These are phyloP conservation scores for Apistogramma diplotaenia DNA, from an alignment of 2,113 vertebrate species.

Conservation along the genomic window DNA sequence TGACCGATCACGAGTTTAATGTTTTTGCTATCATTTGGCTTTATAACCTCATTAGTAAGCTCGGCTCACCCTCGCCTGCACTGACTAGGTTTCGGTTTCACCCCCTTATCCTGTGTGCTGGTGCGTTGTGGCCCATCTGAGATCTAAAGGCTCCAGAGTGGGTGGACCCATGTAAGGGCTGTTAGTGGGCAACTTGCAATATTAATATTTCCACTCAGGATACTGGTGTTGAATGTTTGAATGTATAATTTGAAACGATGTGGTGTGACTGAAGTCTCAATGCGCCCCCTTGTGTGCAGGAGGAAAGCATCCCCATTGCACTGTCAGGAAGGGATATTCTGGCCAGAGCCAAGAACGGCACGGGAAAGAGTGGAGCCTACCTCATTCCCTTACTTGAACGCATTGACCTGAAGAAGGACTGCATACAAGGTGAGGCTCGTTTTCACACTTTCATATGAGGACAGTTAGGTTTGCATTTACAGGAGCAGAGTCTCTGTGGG, in stretches of 20 bases:
- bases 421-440: constrained; percentile 90
- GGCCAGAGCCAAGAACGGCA: constrained; percentile 99
- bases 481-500: background rate
- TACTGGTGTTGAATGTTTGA: background rate
- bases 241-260: background rate
- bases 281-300: constrained; percentile 67
- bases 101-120: background rate
- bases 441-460: background rate
- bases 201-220: background rate
- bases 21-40: background rate
- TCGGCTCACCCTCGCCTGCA: background rate
- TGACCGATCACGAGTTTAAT: background rate
- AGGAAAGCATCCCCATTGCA: constrained; percentile 99
- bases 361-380: constrained; percentile 99
- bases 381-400: constrained; percentile 99
- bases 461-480: background rate
- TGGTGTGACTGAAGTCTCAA: background rate
- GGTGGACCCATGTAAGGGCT: background rate
- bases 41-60: background rate
- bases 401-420: constrained; percentile 98
- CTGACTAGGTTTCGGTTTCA: background rate
- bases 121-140: background rate
- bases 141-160: background rate
- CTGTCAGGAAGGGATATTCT: constrained; percentile 99
- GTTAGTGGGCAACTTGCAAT: accelerated